phyloP scores from a whole-genome alignment of 2,797 vertebrate genomes.

The Podarcis lilfordi region DNA sequence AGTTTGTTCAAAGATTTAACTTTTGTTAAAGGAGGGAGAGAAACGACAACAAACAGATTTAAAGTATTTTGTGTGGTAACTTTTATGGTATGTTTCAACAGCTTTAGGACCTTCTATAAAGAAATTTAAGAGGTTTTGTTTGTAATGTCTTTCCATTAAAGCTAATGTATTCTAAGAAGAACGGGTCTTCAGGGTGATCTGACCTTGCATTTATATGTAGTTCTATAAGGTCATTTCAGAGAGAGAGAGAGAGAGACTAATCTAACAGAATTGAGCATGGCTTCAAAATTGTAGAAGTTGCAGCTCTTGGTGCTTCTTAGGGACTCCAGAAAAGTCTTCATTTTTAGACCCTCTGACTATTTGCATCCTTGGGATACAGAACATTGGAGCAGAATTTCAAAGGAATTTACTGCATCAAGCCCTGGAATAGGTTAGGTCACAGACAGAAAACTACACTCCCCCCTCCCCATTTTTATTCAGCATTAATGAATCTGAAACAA shows the following conservation, averaged over 20 bases:
- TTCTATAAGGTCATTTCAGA: neutral
- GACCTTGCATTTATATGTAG: neutral
- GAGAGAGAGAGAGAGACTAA: neutral
- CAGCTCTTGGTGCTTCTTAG: too few species aligned
- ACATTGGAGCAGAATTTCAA: neutral
- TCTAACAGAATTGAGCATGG: too few species aligned
- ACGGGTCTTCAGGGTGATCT: neutral
- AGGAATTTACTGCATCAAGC: neutral
- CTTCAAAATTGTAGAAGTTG: neutral
- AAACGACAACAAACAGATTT: neutral
- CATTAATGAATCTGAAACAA: neutral
- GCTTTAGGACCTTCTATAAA: neutral
- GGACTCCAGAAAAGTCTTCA: neutral
- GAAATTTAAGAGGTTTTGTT: neutral
- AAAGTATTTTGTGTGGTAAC: neutral
- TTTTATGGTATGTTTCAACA: conserved; percentile 3
- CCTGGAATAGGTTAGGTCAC: neutral
- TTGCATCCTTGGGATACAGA: neutral
- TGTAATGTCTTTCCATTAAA: neutral
- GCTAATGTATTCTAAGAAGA: neutral
- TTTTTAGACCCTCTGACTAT: neutral
- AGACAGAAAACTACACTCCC: neutral
- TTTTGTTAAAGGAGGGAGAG: neutral
- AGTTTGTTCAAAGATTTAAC: neutral
- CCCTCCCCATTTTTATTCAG: neutral